Evolutionary conservation across 2,113 vertebrate genomes (phyloP).

Genomic region (Alligator mississippiensis): DNA sequence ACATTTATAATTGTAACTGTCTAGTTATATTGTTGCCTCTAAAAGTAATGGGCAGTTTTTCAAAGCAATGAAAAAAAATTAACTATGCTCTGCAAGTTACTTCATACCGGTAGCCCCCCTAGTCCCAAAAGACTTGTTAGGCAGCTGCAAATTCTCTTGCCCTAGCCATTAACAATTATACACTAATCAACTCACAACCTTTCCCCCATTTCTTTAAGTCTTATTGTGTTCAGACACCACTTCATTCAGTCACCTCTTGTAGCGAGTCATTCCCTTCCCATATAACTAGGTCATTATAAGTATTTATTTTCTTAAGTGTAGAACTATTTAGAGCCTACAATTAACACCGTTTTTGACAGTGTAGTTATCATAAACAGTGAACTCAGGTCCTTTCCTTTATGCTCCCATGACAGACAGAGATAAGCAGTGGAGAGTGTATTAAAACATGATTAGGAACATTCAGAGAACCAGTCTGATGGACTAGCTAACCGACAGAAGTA

Average conservation of each 20-base stretch:
- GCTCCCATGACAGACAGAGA: neutral
- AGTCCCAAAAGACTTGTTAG: neutral
- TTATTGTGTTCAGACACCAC: neutral
- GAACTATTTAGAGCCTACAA: constrained; percentile 11
- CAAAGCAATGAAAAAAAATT: neutral
- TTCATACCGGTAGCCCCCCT: neutral
- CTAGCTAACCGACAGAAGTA: neutral
- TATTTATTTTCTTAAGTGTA: constrained; percentile 18
- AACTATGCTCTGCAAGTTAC: neutral
- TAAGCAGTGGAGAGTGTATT: neutral
- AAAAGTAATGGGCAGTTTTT: neutral
- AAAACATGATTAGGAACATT: neutral
- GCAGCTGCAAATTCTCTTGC: neutral
- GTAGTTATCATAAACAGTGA: neutral
- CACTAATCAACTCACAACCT: neutral
- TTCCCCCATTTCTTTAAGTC: neutral
- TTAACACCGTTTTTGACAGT: constrained; percentile 1
- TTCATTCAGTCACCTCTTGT: neutral
- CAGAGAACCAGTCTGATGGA: neutral
- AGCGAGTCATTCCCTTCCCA: neutral
- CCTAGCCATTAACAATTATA: neutral
- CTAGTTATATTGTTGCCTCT: neutral
- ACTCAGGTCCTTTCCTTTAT: neutral
- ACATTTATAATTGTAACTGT: neutral
- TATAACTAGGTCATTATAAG: neutral